Conservation (phyloP, 2,888 invertebrate species). For the Oscheius onirici region DNA sequence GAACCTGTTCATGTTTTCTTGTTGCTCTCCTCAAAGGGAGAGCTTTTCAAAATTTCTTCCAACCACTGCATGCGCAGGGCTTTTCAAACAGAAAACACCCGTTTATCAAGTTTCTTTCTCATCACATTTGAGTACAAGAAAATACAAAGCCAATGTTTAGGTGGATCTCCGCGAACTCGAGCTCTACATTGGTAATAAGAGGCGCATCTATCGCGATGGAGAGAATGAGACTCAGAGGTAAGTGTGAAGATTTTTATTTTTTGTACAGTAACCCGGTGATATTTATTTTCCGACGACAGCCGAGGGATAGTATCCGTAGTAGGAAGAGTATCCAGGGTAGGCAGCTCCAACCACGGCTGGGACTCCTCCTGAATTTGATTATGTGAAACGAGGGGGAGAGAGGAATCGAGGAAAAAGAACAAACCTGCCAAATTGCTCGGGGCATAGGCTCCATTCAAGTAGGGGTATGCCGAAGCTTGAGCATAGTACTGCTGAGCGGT, state of each 20-base stretch:
- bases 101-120: no score
- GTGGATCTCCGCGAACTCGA: slow-evolving; percentile 49
- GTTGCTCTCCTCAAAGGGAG: no score
- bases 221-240: slow-evolving; percentile 41
- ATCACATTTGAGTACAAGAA: no score
- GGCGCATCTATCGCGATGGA: slow-evolving; percentile 59
- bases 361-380: slow-evolving; percentile 26
- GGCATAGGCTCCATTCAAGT: slow-evolving; percentile 34
- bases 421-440: slow-evolving; percentile 34
- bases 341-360: slow-evolving; percentile 22
- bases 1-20: no score
- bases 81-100: no score
- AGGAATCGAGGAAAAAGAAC: no score
- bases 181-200: slow-evolving; percentile 50
- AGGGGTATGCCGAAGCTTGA: slow-evolving; percentile 31
- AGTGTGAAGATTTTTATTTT: background rate
- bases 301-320: slow-evolving; percentile 5
- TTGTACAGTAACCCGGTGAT: background rate
- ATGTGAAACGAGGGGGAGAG: background rate
- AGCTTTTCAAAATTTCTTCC: no score
- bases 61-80: no score
- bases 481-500: slow-evolving; percentile 34
- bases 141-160: no score
- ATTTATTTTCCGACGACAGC: slow-evolving; percentile 11
- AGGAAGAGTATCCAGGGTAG: slow-evolving; percentile 16